Conservation (phyloP, 2,113 vertebrate species). For the Piprites chloris region DNA sequence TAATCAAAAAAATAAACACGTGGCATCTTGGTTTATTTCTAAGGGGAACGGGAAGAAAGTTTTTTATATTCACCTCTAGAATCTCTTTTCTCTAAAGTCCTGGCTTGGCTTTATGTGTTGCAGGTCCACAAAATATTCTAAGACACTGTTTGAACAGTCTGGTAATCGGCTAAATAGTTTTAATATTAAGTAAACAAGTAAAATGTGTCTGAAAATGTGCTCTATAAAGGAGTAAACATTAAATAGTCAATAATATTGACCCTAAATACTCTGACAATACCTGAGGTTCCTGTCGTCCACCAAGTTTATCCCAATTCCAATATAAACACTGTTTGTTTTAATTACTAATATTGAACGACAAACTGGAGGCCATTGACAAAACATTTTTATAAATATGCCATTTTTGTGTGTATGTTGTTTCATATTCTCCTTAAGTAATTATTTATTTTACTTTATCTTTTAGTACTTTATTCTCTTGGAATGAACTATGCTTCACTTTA, state of each 20-base stretch:
- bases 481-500: not conserved
- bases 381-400: not conserved
- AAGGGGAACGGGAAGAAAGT: not conserved
- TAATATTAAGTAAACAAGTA: not conserved
- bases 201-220: not conserved
- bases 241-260: not conserved
- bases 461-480: not conserved
- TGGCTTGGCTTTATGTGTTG: not conserved
- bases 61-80: rapidly evolving
- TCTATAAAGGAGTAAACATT: not conserved
- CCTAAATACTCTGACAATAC: not conserved
- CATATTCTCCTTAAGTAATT: not conserved
- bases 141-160: not conserved
- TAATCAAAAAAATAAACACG: not conserved
- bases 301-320: not conserved
- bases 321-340: not conserved
- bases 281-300: not conserved
- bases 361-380: not conserved
- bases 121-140: not conserved
- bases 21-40: not conserved
- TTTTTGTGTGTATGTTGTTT: not conserved
- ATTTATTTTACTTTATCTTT: not conserved
- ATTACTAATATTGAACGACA: not conserved
- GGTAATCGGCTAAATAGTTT: not conserved
- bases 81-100: not conserved